Base-by-base conservation (phyloP, 1,140 invertebrate genomes). In the Coptotermes formosanus region DNA sequence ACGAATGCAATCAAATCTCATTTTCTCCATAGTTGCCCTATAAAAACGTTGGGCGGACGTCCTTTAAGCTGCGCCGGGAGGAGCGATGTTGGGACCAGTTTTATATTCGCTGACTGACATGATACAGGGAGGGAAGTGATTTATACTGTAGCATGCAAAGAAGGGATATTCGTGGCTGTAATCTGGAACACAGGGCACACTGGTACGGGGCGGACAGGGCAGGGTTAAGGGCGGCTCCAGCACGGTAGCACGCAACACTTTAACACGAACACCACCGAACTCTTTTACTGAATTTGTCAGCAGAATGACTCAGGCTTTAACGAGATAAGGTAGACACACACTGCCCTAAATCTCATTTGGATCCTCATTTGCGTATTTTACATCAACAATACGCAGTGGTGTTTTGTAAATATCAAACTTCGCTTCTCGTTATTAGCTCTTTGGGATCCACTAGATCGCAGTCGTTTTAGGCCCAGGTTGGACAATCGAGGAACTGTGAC, bases 121-220 rank as follows among this genome's bases (percentile, higher is more conserved):
- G 25, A 30, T 75, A 25, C 9, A 25, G 64, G 3, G 64, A 75
- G 64, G 64, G 64, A 16, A 16, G 59, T 75, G 64, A 75, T 75
- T 75, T 75, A 75, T 75, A 75, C 64, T 12, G n/a, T 75, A 75
- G 64, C 64, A 75, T 30, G 64, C 25, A 75, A 75, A 30, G 64
- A 30, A 75, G n/a, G 64, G 64, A 75, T 6, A 75, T 75, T 75
- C 64, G 64, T 75, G 64, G 64, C 64, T 75, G n/a, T 75, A 75
- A 75, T 75, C 64, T 75, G 64, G 64, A 75, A 25, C 30, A 75
- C 25, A 30, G 64, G 64, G 16, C 59, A n/a, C n/a, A 75, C 64
- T 75, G 64, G 64, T 75, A 75, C 64, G 64, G 64, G 64, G 25
- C 7, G 7, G 25, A 8, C 19, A n/a, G 59, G 59, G 21, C 59